Conservation (phyloP, 2,888 invertebrate species). For the Xylocampa areola region DNA sequence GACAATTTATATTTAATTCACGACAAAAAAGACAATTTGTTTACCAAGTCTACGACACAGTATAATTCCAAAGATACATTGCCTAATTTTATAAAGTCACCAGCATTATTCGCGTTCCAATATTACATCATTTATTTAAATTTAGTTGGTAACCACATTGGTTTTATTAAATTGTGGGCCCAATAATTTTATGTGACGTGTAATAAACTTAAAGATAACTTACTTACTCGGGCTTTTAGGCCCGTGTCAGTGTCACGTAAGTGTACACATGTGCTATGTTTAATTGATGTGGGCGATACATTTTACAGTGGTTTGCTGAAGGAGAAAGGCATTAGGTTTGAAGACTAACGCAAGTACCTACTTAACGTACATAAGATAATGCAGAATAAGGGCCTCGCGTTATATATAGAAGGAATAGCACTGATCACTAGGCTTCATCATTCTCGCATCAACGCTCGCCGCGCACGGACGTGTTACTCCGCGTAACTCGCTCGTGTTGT, state of each 20-base stretch:
- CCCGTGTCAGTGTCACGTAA: constrained; percentile 1
- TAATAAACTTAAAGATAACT: constrained; percentile 32
- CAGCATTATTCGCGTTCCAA: background rate
- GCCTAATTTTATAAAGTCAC: constrained; percentile 3
- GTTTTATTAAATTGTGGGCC: constrained; percentile 30
- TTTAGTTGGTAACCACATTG: constrained; percentile 15
- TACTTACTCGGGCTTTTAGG: constrained; percentile 45
- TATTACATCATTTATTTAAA: constrained; percentile 40
- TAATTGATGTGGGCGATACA: constrained; percentile 6
- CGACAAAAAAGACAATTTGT: no score
- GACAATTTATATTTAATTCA: no score
- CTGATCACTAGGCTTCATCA: no score
- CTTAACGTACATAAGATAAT: no score
- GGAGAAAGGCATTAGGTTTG: no score
- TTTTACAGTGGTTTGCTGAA: background rate
- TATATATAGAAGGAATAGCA: no score
- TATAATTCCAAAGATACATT: no score
- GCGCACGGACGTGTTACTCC: no score
- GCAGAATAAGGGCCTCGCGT: no score
- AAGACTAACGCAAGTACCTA: no score
- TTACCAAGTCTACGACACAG: background rate
- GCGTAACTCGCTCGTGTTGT: no score
- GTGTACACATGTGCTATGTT: background rate
- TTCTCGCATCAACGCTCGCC: no score
- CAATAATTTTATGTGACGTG: constrained; percentile 34